phyloP scores from a whole-genome alignment of 23 tunicate species.

The Aplidium turbinatum region DNA sequence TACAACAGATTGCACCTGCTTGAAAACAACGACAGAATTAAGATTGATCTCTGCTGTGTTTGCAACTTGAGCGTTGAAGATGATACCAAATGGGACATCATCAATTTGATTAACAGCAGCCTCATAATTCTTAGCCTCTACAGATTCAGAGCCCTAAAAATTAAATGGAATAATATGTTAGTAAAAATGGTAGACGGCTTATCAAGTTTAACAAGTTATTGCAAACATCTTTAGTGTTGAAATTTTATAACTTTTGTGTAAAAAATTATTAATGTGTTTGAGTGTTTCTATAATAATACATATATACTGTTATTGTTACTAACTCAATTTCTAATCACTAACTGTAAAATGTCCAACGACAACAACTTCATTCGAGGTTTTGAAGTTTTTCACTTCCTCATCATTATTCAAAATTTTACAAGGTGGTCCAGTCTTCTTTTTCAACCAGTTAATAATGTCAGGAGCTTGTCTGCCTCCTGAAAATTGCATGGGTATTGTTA shows the following conservation, averaged over 20 bases:
- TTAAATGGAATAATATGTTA: not conserved
- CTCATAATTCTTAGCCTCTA: constrained; percentile 26
- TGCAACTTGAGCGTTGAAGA: constrained; percentile 79
- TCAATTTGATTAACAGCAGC: constrained; percentile 81
- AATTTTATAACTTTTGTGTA: too few species aligned
- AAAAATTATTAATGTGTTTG: too few species aligned
- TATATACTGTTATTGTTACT: too few species aligned
- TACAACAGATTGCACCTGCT: constrained; percentile 43
- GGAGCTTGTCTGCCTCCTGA: constrained; percentile 89
- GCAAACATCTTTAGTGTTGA: too few species aligned
- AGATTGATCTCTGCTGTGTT: constrained; percentile 39
- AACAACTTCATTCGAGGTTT: constrained; percentile 69
- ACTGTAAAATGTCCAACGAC: constrained; percentile 76
- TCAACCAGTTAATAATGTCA: constrained; percentile 93
- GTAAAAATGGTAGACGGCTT: too few species aligned
- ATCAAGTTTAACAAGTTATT: too few species aligned
- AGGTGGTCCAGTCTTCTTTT: constrained; percentile 98
- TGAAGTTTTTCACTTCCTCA: constrained; percentile 61
- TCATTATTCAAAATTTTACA: constrained; percentile 42
- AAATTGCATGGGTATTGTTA: too few species aligned
- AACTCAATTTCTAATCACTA: constrained; percentile 26
- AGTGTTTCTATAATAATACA: too few species aligned
- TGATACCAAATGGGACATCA: constrained; percentile 79
- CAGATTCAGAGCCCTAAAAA: constrained; percentile 54
- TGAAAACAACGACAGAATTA: constrained; percentile 74